Percentiles rank a stretch among this genome's conserved stretches.
Evolutionary conservation across 2,113 vertebrate species (phyloP).

Genomic region (Platichthys stellatus): DNA sequence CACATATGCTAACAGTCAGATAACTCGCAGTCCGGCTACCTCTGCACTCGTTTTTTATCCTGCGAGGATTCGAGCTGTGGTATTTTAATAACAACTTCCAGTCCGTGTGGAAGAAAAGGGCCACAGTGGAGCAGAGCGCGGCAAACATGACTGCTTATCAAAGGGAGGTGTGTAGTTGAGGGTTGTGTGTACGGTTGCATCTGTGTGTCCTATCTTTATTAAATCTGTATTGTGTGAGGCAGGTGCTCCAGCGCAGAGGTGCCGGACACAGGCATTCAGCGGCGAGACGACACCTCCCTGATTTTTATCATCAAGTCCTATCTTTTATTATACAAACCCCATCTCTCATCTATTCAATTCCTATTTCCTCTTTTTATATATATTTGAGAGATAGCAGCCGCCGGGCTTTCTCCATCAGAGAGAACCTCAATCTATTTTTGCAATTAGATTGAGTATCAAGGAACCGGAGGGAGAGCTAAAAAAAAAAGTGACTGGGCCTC

Average conservation of each 20-base stretch:
- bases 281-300: constrained; percentile 7
- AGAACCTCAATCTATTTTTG: constrained; percentile 35
- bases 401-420: constrained; percentile 19
- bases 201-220: constrained; percentile 61
- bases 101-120: constrained; percentile 9
- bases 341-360: constrained; percentile 42
- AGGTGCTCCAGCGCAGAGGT: constrained; percentile 14
- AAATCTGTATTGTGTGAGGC: constrained; percentile 53
- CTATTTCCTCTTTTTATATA: constrained; percentile 22
- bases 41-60: constrained; percentile 11
- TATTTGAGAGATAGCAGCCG: constrained; percentile 21
- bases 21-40: constrained; percentile 7
- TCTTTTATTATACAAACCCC: constrained; percentile 26
- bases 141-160: constrained; percentile 45
- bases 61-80: constrained; percentile 18
- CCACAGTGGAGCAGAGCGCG: constrained; percentile 32
- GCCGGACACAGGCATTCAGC: constrained; percentile 34
- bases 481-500: neutral
- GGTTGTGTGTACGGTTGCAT: neutral
- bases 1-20: constrained; percentile 8
- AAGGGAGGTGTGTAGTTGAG: constrained; percentile 45
- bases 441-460: constrained; percentile 6
- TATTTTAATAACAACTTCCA: constrained; percentile 46
- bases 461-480: neutral
- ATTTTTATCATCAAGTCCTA: constrained; percentile 27